Percentiles rank a stretch among this genome's conserved stretches.
Conservation (phyloP, 2,797 vertebrate genomes). For the Varecia variegata region DNA sequence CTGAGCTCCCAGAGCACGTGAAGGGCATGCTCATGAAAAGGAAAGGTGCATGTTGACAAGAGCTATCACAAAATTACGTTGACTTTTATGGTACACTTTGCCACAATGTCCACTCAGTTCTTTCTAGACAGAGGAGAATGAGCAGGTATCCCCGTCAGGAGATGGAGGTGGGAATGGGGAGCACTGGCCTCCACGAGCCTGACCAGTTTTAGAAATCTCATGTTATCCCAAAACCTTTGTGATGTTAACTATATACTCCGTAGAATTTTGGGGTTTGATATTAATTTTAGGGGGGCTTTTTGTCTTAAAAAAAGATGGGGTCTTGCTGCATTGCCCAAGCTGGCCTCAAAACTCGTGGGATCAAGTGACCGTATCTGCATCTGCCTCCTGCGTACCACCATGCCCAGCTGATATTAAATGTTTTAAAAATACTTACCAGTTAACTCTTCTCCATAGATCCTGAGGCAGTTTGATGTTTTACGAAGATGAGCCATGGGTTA, state of each 20-base stretch:
- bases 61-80: background rate
- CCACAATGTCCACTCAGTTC: background rate
- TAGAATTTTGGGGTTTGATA: background rate
- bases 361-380: background rate
- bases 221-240: background rate
- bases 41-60: background rate
- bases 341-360: background rate
- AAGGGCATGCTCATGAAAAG: background rate
- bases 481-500: background rate
- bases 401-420: background rate
- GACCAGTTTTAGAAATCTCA: background rate
- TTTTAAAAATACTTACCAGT: background rate
- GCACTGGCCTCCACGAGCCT: background rate
- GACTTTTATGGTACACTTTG: background rate
- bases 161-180: background rate
- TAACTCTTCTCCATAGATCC: background rate
- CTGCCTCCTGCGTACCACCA: background rate
- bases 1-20: background rate
- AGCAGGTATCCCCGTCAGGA: background rate
- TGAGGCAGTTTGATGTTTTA: background rate
- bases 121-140: background rate
- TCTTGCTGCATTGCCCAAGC: too few species aligned
- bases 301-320: background rate
- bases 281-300: background rate
- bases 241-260: background rate